Evolutionary conservation across 2,797 vertebrate genomes (phyloP).

Genomic region (Eulemur mongoz): DNA sequence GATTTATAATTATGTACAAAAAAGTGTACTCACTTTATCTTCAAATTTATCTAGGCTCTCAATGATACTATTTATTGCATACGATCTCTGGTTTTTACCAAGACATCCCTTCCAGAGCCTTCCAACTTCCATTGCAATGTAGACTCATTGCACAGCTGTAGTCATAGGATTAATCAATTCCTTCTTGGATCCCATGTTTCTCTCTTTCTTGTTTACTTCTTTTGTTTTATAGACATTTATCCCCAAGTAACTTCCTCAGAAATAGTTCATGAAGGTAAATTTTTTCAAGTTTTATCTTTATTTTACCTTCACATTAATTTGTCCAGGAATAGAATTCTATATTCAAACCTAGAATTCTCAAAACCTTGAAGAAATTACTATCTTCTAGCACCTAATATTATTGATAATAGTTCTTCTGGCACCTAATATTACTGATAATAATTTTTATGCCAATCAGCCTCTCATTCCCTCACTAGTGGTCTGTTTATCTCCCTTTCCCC

Average conservation of each 20-base stretch:
- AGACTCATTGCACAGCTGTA: background rate
- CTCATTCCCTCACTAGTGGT: background rate
- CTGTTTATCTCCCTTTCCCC: background rate
- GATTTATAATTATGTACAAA: background rate
- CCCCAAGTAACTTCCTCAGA: slow-evolving; percentile 13
- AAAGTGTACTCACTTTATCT: background rate
- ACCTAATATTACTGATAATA: background rate
- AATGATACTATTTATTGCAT: background rate
- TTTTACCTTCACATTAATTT: slow-evolving; percentile 1
- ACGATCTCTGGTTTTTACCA: background rate
- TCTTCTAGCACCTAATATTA: background rate
- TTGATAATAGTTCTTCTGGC: background rate
- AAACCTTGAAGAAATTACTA: background rate
- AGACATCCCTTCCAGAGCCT: background rate
- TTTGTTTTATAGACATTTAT: background rate
- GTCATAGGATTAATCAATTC: background rate
- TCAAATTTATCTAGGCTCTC: background rate
- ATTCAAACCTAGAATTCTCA: slow-evolving; percentile 14
- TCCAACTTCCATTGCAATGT: background rate
- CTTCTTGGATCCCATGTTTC: background rate
- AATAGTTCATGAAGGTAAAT: background rate
- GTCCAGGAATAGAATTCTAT: background rate
- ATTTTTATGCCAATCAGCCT: background rate
- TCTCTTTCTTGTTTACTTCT: background rate
- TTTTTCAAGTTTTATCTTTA: background rate